phyloP scores from a whole-genome alignment of 2,888 invertebrate genomes.

The Drosophila paranaensis region DNA sequence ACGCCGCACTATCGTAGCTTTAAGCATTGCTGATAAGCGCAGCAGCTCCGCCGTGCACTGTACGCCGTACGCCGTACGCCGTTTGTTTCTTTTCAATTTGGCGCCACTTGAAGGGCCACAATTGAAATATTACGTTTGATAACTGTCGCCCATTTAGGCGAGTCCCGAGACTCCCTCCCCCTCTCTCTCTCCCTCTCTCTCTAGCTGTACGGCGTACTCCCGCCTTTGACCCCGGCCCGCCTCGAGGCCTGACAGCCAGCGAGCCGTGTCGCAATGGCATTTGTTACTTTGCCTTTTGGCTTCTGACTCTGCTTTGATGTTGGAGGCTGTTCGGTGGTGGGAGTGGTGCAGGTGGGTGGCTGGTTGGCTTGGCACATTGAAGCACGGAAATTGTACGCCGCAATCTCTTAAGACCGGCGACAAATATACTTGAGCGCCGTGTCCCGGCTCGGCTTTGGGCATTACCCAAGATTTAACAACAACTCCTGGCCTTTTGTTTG shows the following conservation, averaged over 20 bases:
- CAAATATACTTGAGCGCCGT: slow-evolving; percentile 71
- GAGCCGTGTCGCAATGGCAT: slow-evolving; percentile 56
- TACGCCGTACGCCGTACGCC: neutral
- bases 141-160: slow-evolving; percentile 55
- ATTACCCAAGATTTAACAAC: slow-evolving; percentile 75
- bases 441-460: slow-evolving; percentile 63
- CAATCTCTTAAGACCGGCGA: slow-evolving; percentile 79
- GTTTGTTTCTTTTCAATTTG: slow-evolving; percentile 65
- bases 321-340: slow-evolving; percentile 17
- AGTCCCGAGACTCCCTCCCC: slow-evolving; percentile 1
- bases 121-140: slow-evolving; percentile 73
- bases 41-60: neutral
- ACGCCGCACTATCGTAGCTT: slow-evolving; percentile 27
- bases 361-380: neutral
- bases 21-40: slow-evolving; percentile 34
- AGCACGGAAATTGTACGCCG: slow-evolving; percentile 70
- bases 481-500: slow-evolving; percentile 58
- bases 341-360: neutral
- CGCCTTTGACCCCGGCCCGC: neutral
- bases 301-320: slow-evolving; percentile 68
- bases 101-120: slow-evolving; percentile 44
- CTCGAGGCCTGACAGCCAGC: slow-evolving; percentile 34
- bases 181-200: too few relatives aligned
- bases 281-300: slow-evolving; percentile 66
- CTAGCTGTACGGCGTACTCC: too few relatives aligned